These are phyloP conservation scores for Chelonoidis abingdonii DNA, from an alignment of 2,113 vertebrate genomes.

Conservation along the genomic window DNA sequence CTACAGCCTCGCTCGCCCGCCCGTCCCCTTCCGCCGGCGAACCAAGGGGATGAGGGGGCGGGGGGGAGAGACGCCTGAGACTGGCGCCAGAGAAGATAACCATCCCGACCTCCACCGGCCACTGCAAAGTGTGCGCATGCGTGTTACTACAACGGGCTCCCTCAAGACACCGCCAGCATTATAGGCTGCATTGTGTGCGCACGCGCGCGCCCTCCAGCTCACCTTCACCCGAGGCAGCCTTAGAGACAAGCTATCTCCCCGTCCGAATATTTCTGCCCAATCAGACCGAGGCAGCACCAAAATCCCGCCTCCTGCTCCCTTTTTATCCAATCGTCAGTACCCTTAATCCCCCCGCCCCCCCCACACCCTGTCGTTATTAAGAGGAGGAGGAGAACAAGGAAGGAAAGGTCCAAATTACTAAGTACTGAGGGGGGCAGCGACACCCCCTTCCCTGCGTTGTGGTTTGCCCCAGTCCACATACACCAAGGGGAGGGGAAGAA, in stretches of 20 bases:
- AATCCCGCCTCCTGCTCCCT: background rate
- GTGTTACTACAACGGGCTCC: background rate
- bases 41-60: background rate
- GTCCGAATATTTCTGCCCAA: slow-evolving; percentile 46
- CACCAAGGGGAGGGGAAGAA: no score
- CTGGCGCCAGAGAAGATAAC: rapidly evolving
- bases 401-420: background rate
- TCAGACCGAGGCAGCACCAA: background rate
- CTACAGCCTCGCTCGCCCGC: no score
- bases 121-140: background rate
- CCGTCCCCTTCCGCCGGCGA: no score
- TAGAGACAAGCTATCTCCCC: background rate
- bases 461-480: background rate
- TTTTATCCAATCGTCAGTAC: slow-evolving; percentile 23
- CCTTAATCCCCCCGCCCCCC: background rate
- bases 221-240: slow-evolving; percentile 74
- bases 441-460: background rate
- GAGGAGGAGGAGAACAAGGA: background rate
- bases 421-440: rapidly evolving
- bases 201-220: slow-evolving; percentile 76
- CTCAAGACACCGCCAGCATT: background rate
- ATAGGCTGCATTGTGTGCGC: rapidly evolving
- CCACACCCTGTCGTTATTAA: background rate
- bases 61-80: background rate
- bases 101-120: background rate